Base-by-base conservation (phyloP, 1,140 invertebrate genomes). In the Paralvinella palmiformis region DNA sequence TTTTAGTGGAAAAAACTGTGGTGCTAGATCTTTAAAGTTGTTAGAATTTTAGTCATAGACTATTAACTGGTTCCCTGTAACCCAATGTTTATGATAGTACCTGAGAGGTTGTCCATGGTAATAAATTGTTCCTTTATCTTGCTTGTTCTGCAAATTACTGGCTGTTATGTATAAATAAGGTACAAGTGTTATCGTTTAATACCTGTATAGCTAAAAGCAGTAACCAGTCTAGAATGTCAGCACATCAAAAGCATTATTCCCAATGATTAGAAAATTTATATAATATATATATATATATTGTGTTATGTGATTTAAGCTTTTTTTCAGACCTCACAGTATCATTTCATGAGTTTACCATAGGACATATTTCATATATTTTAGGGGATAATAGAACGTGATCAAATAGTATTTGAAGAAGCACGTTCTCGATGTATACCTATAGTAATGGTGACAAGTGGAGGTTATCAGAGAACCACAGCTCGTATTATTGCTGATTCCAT, bases 391-490 rank as follows among this genome's bases (percentile, higher is more conserved):
- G 80, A 86, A 74, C 82, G 92, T 67, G 92, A 94, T 77, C 86
- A 91, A 78, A 83, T 91, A 32, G 90, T 94, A 2, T 94, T 94
- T 75, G 79, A 84, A 65, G 85, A 86, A 67, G 88, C 87, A 37
- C 82, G 84, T 62, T 66, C 84, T 5, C 73, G 84, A 17, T 75
- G 83, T 13, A 88, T 92, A 66, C 91, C 91, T 1, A 88, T 94
- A 48, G 86, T 91, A 1, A 94, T 94, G 91, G 74, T 94, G 20
- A 91, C 91, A 0, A 92, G 90, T 74, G 92, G 92, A 7, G 92
- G 92, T 1, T 94, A 94, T 79, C 83, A 87, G 50, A 84, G 85
- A 63, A 82, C 83, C 61, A 90, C 89, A 1, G 91, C 91, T 1
- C 80, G 81, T 68, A 86, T 94, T 62, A 92, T 94, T 59, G 88